These are phyloP conservation scores for Hippopotamyrus pictus DNA, from an alignment of 2,797 vertebrate genomes.

Conservation along the genomic window DNA sequence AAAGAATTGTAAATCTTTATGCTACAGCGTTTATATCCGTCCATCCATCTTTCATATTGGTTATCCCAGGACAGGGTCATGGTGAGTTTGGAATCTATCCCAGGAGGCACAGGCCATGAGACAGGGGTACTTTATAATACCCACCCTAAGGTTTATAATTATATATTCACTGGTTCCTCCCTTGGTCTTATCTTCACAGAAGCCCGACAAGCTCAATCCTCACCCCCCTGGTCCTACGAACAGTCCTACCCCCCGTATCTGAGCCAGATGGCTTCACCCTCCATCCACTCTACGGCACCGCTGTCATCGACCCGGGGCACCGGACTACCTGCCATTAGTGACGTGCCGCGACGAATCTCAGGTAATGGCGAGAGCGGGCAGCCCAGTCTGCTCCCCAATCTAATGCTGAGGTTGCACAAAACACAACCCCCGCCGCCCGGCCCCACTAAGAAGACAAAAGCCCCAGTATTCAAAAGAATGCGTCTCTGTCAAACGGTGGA, in stretches of 20 bases:
- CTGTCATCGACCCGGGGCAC: constrained; percentile 94
- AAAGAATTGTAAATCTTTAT: neutral
- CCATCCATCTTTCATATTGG: neutral
- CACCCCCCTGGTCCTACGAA: constrained; percentile 97
- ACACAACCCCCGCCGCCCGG: constrained; percentile 15
- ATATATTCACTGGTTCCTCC: constrained; percentile 8
- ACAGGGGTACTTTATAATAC: neutral
- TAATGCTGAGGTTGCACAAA: neutral
- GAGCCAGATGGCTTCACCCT: constrained; percentile 77
- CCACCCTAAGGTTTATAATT: neutral
- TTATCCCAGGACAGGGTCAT: neutral
- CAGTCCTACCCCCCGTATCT: constrained; percentile 97
- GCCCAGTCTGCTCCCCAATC: neutral
- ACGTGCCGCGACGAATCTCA: constrained; percentile 78
- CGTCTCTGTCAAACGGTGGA: neutral
- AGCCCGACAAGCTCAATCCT: constrained; percentile 92
- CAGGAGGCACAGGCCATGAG: neutral
- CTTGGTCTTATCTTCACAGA: constrained; percentile 61
- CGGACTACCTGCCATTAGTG: constrained; percentile 76
- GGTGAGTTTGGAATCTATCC: neutral
- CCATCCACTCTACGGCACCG: constrained; percentile 47
- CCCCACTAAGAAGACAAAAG: neutral
- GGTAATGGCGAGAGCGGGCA: constrained; percentile 52
- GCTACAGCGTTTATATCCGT: neutral
- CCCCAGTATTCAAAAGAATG: constrained; percentile 4